Base-by-base conservation (phyloP, 2,797 vertebrate genomes). In the Poeciliopsis paucimaculata region DNA sequence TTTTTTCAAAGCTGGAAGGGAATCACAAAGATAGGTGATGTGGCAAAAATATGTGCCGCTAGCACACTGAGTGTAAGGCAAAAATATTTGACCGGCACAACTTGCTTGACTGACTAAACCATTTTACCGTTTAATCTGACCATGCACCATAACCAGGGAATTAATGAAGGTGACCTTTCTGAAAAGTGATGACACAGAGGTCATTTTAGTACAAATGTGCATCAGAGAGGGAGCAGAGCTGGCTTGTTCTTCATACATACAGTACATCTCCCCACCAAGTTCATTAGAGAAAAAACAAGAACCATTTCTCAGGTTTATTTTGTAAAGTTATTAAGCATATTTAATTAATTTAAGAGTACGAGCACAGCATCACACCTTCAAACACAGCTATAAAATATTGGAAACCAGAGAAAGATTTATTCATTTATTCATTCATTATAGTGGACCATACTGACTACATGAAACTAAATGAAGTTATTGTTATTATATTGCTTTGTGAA, bases 31-130 rank as follows among this genome's bases (percentile, higher is more conserved):
- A 77, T 78, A 47, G 45, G 18, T 39, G 86, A 86, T 64, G 77
- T 77, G 51, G 20, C 28, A 13, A 75, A 77, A 84, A 75, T 84
- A 81, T 60, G 74, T 62, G 66, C 76, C 16, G 34, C n/a, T 53
- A 78, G 49, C 72, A 85, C 74, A 13, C 76, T 66, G 60, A 83
- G 73, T 79, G 74, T 36, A 55, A 83, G 51, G 73, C 71, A 84
- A 82, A 73, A 82, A 82, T 84, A 68, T 26, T 41, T 60, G 13
- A 75, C 82, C 64, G 81, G 28, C 80, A 87, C 62, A 83, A 75
- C 83, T 75, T 78, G 28, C 36, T 23, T n/a, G 77, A 57, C 72
- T 74, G 8, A 66, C 72, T 78, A 76, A 85, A 77, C 84, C 78
- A 83, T 12, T 51, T 7, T 23, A 64, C 16, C 11, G 43, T 79